Conservation (phyloP, 2,113 vertebrate species). For the Hemichromis elongatus region DNA sequence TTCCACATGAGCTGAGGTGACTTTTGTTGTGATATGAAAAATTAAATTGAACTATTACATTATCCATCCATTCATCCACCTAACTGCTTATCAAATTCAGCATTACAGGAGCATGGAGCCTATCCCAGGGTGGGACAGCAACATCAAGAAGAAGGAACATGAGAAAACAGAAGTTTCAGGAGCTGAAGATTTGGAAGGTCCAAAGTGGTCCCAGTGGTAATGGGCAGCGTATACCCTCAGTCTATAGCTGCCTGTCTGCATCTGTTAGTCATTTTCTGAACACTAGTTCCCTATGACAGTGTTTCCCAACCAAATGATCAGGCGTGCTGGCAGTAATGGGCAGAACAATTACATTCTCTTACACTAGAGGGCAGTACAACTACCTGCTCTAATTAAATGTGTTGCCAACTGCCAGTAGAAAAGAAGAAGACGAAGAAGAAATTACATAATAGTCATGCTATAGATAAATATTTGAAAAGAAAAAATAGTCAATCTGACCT, state of each 20-base stretch:
- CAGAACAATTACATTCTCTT: not conserved
- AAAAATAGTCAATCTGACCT: not conserved
- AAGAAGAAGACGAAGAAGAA: not conserved
- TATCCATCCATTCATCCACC: not conserved
- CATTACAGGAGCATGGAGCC: not conserved
- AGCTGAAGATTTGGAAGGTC: not conserved
- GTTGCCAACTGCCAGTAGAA: not conserved
- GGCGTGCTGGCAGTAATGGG: fast-evolving
- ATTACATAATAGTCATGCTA: not conserved
- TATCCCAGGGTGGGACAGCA: not conserved
- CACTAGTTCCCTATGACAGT: not conserved
- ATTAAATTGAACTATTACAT: not conserved
- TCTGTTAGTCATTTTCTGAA: not conserved
- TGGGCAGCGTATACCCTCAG: not conserved
- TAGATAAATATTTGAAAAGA: not conserved
- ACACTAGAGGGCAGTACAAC: not conserved
- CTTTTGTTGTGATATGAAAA: not conserved
- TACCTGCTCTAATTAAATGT: not conserved
- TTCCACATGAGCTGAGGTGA: not conserved
- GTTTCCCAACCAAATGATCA: not conserved
- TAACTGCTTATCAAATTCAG: not conserved
- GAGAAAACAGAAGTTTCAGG: not conserved
- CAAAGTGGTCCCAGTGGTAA: not conserved
- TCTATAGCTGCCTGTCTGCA: fast-evolving
- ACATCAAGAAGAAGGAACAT: not conserved